Percentiles rank a stretch among this genome's conserved stretches.
These are phyloP conservation scores for Ethmia dodecea DNA, from an alignment of 2,888 invertebrate species.

Conservation along the genomic window DNA sequence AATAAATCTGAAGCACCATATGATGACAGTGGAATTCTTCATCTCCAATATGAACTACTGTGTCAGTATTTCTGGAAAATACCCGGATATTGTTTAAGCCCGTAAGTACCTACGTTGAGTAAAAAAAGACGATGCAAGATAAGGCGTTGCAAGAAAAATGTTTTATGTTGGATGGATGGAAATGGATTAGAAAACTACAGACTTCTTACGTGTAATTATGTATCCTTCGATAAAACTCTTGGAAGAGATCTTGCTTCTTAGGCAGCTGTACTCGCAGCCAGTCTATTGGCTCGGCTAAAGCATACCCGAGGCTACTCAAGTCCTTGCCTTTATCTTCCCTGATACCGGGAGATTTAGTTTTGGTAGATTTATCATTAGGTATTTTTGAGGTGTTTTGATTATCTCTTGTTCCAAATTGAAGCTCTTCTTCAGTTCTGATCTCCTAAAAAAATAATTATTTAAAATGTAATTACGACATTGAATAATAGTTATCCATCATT, in stretches of 20 bases:
- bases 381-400: conserved; percentile 11
- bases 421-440: conserved; percentile 32
- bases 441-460: neutral
- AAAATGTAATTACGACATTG: neutral
- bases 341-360: conserved; percentile 22
- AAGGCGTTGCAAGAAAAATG: too few relatives aligned
- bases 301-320: conserved; percentile 77
- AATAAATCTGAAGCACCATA: conserved; percentile 83
- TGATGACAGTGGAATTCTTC: conserved; percentile 84
- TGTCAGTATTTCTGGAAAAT: conserved; percentile 80
- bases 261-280: conserved; percentile 81
- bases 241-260: conserved; percentile 81
- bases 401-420: conserved; percentile 36
- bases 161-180: neutral
- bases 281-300: conserved; percentile 74
- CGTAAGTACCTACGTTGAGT: too few relatives aligned
- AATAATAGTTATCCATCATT: neutral
- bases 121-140: too few relatives aligned
- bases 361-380: neutral
- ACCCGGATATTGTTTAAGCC: too few relatives aligned
- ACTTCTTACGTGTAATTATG: conserved; percentile 80
- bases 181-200: neutral
- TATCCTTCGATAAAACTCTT: conserved; percentile 80
- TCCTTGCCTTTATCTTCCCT: conserved; percentile 60
- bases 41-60: conserved; percentile 79